phyloP scores from a whole-genome alignment of 2,888 invertebrate genomes.

The Pachydiplax longipennis region DNA sequence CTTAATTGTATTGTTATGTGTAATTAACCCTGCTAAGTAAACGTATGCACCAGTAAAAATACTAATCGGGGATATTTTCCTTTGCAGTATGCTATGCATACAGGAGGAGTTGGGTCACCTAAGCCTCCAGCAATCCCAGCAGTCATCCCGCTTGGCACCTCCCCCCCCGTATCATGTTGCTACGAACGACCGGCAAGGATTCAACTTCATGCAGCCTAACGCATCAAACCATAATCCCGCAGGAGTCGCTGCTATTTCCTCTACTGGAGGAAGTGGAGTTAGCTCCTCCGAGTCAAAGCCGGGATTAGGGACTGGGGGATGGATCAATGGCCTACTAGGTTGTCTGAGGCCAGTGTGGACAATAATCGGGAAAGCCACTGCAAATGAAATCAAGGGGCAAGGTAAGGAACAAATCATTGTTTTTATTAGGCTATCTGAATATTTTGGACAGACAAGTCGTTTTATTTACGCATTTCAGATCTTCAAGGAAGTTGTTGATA shows the following conservation, averaged over 20 bases:
- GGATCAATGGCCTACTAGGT: slow-evolving; percentile 85
- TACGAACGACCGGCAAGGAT: background rate
- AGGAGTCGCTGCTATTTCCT: background rate
- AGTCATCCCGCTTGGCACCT: background rate
- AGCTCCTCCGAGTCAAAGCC: background rate
- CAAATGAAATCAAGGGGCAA: slow-evolving; percentile 73
- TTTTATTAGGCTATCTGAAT: background rate
- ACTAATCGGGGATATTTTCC: slow-evolving; percentile 47
- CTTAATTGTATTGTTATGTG: background rate
- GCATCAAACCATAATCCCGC: background rate
- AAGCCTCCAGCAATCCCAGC: slow-evolving; percentile 56
- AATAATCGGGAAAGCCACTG: slow-evolving; percentile 81
- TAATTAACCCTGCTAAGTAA: no score
- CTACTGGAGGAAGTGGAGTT: background rate
- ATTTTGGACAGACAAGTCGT: background rate
- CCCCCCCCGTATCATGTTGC: background rate
- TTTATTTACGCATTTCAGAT: background rate
- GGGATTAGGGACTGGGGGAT: slow-evolving; percentile 58
- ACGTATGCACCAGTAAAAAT: no score
- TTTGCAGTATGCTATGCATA: slow-evolving; percentile 69
- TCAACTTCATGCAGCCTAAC: background rate
- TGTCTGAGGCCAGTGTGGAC: slow-evolving; percentile 88
- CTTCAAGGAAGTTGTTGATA: no score
- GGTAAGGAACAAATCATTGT: slow-evolving; percentile 60
- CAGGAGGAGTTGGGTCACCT: slow-evolving; percentile 70